phyloP scores from a whole-genome alignment of 2,113 vertebrate species.

The Heterotilapia buettikoferi region DNA sequence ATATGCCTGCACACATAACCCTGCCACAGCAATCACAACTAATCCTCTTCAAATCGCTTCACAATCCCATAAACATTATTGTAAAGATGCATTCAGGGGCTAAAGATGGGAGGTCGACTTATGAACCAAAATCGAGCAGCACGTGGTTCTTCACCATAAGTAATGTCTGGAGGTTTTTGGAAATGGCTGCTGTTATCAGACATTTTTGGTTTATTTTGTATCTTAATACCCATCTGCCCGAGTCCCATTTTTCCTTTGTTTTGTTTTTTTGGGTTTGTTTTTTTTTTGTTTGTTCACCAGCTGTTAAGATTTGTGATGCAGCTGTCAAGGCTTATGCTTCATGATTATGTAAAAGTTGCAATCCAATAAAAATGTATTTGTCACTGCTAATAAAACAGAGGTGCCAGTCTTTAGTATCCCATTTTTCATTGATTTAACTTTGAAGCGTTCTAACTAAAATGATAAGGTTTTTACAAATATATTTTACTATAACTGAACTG shows the following conservation, averaged over 20 bases:
- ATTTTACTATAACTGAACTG: not conserved
- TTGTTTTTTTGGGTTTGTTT: not conserved
- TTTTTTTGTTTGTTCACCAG: not conserved
- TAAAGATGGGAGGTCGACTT: conserved; percentile 22
- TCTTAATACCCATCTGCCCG: not conserved
- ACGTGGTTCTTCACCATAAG: not conserved
- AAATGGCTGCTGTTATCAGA: not conserved
- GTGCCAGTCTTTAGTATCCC: not conserved
- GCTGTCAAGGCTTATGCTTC: conserved; percentile 1
- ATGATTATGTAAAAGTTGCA: not conserved
- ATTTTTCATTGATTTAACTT: not conserved
- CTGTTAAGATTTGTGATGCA: conserved; percentile 14
- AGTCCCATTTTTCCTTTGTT: not conserved
- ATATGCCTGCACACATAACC: conserved; percentile 39
- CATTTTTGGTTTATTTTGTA: not conserved
- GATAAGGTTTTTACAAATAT: not conserved
- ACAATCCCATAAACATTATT: conserved; percentile 65
- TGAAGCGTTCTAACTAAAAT: not conserved
- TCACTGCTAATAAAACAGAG: not conserved
- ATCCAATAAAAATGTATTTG: not conserved
- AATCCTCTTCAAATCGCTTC: conserved; percentile 65
- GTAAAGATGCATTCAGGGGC: conserved; percentile 30
- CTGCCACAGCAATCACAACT: conserved; percentile 55
- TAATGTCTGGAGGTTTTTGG: not conserved
- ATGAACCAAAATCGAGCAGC: not conserved